A percentile compares a stretch with the other conserved stretches of the same genome.
Evolutionary conservation across 2,113 vertebrate species (phyloP).

Genomic region (Salvelinus fontinalis): DNA sequence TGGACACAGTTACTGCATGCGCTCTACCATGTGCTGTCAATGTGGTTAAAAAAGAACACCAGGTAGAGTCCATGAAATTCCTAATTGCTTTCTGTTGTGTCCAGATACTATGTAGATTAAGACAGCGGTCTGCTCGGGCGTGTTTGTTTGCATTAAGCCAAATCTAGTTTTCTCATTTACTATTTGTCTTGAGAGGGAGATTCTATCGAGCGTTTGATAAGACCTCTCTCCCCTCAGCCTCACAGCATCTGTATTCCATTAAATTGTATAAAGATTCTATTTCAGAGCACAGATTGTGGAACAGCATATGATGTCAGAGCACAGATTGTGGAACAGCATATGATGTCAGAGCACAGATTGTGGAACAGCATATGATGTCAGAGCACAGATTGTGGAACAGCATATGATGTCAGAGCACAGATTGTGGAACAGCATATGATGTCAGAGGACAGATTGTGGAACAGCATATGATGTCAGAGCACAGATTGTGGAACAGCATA

Average conservation of each 20-base stretch:
- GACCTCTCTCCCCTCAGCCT: conserved; percentile 16
- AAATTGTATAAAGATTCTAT: not conserved
- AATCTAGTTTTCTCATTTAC: conserved; percentile 29
- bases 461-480: no score
- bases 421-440: not conserved
- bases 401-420: not conserved
- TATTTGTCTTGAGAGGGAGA: conserved; percentile 19
- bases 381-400: conserved; percentile 21
- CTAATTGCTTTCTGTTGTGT: conserved; percentile 51
- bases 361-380: no score
- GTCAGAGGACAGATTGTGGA: not conserved
- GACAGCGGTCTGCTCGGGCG: not conserved
- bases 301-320: not conserved
- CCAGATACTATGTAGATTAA: not conserved
- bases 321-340: not conserved
- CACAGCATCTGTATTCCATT: not conserved
- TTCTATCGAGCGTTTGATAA: conserved; percentile 32
- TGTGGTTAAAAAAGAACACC: conserved; percentile 40
- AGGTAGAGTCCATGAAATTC: conserved; percentile 48
- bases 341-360: not conserved
- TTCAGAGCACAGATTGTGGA: no score
- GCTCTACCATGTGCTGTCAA: conserved; percentile 65
- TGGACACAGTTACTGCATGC: conserved; percentile 71
- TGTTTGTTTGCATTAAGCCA: conserved; percentile 42
- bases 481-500: conserved; percentile 21